Conservation (phyloP, 2,888 invertebrate species). For the Dasypogon diadema region DNA sequence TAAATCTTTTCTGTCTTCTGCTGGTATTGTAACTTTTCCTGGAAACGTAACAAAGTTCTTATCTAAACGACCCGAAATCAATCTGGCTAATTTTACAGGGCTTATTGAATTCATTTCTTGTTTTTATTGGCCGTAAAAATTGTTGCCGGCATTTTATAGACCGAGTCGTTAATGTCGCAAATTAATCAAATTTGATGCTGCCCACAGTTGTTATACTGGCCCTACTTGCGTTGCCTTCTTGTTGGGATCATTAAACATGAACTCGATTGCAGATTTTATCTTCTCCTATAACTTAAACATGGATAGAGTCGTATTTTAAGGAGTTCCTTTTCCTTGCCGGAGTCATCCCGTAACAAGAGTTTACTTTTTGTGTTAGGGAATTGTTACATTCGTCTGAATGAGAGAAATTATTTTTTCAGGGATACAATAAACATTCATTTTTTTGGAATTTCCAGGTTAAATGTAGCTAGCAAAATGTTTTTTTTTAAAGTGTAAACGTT, state of each 20-base stretch:
- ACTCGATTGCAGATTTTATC: slow-evolving; percentile 1
- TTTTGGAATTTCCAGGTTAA: too few relatives aligned
- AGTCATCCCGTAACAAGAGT: too few relatives aligned
- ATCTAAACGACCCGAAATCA: slow-evolving; percentile 51
- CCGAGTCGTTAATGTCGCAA: slow-evolving; percentile 50
- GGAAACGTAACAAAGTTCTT: slow-evolving; percentile 46
- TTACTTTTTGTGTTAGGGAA: too few relatives aligned
- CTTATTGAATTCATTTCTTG: slow-evolving; percentile 49
- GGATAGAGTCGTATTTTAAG: too few relatives aligned
- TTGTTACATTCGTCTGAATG: too few relatives aligned
- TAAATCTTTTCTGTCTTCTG: slow-evolving; percentile 21
- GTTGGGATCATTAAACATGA: neutral
- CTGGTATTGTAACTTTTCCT: slow-evolving; percentile 25
- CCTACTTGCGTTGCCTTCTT: neutral
- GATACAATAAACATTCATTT: too few relatives aligned
- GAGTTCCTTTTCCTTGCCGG: too few relatives aligned
- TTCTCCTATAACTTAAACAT: neutral
- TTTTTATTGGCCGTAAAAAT: slow-evolving; percentile 53
- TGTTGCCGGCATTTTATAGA: slow-evolving; percentile 49
- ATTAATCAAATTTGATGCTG: slow-evolving; percentile 52
- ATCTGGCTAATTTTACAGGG: slow-evolving; percentile 52
- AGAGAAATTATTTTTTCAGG: too few relatives aligned
- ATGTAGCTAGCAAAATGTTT: too few relatives aligned
- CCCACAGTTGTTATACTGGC: slow-evolving; percentile 29
- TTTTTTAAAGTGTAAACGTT: too few relatives aligned